Conservation (phyloP, 2,797 vertebrate species). For the Selene dorsalis region DNA sequence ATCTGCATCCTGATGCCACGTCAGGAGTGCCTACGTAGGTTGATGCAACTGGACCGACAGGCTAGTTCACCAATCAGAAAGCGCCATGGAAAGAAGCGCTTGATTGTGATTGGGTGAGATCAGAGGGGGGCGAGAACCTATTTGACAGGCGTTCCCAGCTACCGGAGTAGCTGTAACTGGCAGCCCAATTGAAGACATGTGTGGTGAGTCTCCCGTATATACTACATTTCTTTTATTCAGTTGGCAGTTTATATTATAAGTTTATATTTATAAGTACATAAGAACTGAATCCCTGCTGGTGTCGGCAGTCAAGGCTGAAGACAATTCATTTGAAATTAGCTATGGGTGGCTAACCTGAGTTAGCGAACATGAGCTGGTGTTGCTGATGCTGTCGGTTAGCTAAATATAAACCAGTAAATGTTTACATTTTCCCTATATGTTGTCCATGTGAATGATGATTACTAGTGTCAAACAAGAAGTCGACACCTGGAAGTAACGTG, state of each 20-base stretch:
- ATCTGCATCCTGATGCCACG: constrained; percentile 83
- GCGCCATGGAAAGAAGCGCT: constrained; percentile 11
- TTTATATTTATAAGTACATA: no score
- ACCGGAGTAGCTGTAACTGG: constrained; percentile 57
- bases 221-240: not conserved
- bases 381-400: constrained; percentile 50
- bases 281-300: not conserved
- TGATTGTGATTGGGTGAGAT: constrained; percentile 39
- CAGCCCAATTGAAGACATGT: constrained; percentile 80
- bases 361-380: constrained; percentile 47
- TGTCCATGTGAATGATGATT: not conserved
- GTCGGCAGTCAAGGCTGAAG: not conserved
- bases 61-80: constrained; percentile 70
- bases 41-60: constrained; percentile 57
- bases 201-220: constrained; percentile 80
- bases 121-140: constrained; percentile 33
- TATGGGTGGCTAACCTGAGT: constrained; percentile 60
- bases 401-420: constrained; percentile 2
- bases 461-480: not conserved
- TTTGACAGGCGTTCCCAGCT: constrained; percentile 63
- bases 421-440: not conserved
- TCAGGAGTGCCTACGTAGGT: constrained; percentile 68
- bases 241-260: accelerated
- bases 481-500: no score
- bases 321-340: constrained; percentile 49